Base-by-base conservation (phyloP, 2,113 vertebrate species). In the Gracilinanus agilis region DNA sequence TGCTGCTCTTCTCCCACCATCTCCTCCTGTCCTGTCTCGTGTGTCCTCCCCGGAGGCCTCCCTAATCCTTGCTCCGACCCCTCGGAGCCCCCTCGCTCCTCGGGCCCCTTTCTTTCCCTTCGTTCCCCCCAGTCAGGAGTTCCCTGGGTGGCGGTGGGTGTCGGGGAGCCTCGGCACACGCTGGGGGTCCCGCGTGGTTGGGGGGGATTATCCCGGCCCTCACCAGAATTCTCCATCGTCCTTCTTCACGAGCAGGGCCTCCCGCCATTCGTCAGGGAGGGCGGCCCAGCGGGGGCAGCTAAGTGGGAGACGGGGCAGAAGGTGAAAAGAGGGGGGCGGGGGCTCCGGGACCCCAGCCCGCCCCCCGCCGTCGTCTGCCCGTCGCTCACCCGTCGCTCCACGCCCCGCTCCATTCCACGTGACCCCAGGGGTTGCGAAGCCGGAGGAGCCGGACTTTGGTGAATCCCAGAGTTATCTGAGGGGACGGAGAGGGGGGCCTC, bases 381-480 rank as follows among this genome's bases (percentile, higher is more conserved):
- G 24, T 29, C 44, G 24, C 93, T 23, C 90, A 97, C 97, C 97
- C 96, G 96, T 97, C 97, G 0, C 97, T 97, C 97, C 98, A 98
- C 56, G 97, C 94, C 21, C 98, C 98, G 0, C 54, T 98, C 98
- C 98, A 98, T 54, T 98, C 98, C 83, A 97, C 95, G 0, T 93
- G 54, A n/a, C 98, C 98, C 98, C 98, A 98, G 0, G 98, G 98
- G 83, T 98, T 98, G 56, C 98, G 94, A 12, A 98, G 96, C 53
- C 96, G n/a, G 61, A 98, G 34, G 25, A 98, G 96, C 90, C 88
- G 89, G 89, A 98, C 90, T 44, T 92, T 97, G 91, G 93, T 96
- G 92, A 97, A 97, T 55, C 95, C 93, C 92, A 97, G 90, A 3
- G 90, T 95, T 83, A 97, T 29, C 97, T 97, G 90, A 12, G 34